phyloP scores from a whole-genome alignment of 2,888 invertebrate genomes.

The Andrena chrysosceles region DNA sequence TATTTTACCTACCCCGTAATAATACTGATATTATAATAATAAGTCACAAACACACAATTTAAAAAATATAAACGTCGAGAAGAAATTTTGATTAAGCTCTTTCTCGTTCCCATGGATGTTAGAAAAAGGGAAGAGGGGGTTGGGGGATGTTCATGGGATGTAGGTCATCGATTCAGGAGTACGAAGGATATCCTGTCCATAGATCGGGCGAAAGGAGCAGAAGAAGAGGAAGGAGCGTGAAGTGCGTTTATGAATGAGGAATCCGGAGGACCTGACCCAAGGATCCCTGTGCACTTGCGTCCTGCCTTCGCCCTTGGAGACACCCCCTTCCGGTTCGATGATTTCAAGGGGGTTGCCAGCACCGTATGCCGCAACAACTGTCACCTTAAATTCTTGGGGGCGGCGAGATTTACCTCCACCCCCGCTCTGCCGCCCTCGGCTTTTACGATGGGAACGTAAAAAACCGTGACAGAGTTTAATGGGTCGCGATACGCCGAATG shows the following conservation, averaged over 20 bases:
- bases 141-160: conserved; percentile 70
- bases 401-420: conserved; percentile 37
- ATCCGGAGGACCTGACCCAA: conserved; percentile 70
- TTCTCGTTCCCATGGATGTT: conserved; percentile 71
- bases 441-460: conserved; percentile 30
- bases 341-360: conserved; percentile 66
- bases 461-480: conserved; percentile 29
- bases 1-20: too few relatives aligned
- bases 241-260: conserved; percentile 76
- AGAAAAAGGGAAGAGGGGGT: conserved; percentile 44
- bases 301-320: conserved; percentile 75
- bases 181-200: conserved; percentile 81
- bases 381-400: conserved; percentile 63
- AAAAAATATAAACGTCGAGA: not conserved
- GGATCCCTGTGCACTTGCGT: conserved; percentile 78
- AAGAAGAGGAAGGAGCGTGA: conserved; percentile 69
- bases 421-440: not conserved
- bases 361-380: conserved; percentile 70
- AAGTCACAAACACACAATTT: not conserved
- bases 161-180: conserved; percentile 80
- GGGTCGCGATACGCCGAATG: not conserved
- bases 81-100: conserved; percentile 31
- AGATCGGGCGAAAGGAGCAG: conserved; percentile 66
- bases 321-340: conserved; percentile 82
- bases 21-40: too few relatives aligned